Evolutionary conservation across 2,888 invertebrate species (phyloP), one percentile per base, ranked within the genome.

Genomic region (Listrodromus nycthemerus): DNA sequence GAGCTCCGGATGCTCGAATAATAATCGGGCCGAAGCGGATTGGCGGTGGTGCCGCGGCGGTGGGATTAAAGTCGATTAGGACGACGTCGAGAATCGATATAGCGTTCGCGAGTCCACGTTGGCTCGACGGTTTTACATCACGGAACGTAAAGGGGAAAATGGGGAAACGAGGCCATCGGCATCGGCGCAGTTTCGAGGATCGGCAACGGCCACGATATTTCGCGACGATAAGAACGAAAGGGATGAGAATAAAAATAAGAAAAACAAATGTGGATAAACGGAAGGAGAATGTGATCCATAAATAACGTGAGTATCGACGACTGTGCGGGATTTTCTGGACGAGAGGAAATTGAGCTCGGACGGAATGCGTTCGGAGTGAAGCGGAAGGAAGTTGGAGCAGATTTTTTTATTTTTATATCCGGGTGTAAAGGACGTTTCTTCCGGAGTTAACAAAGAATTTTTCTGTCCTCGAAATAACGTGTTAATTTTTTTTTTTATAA

Each of bases 11-110:
- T 70, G 70, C 69, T 63, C 58, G 73, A 33, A 74, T 75, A 75
- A 75, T 75, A 75, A 74, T 74, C 55, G 74, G 48, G 52, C 41
- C 58, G 19, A 75, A 75, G 52, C 61, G 37, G 70, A 81, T 81
- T 70, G 69, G 69, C 55, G 69, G 69, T 52, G 41, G 58, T 13
- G 52, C 50, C 2, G 21, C 41, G 48, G 71, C 50, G 41, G 63
- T 45, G 69, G 75, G 69, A 80, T 80, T 80, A 75, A 80, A 75
- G 80, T 75, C 69, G 75, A 80, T 80, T 75, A 74, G 75, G 69
- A 63, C 50, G 69, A 75, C 70, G 45, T 48, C 52, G 61, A 70
- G 27, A 69, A 75, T 70, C 69, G 80, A 80, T 75, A 75, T 70
- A 63, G 63, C 55, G 48, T 1, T 4, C 6, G 21, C 13, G 27